phyloP scores from a whole-genome alignment of 2,113 vertebrate species.

The Rattus norvegicus region DNA sequence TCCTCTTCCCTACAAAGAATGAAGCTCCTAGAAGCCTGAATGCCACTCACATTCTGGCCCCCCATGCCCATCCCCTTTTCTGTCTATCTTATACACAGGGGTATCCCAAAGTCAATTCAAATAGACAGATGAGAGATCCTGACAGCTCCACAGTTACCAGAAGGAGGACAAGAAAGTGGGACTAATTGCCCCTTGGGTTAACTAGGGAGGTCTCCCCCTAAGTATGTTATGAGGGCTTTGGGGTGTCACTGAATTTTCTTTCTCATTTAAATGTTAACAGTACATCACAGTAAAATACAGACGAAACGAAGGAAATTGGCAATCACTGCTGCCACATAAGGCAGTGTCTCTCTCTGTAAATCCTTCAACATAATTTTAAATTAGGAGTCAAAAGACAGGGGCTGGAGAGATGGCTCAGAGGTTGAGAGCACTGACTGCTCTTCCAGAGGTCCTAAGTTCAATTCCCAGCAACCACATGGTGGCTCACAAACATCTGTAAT shows the following conservation, averaged over 20 bases:
- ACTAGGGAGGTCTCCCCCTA: background rate
- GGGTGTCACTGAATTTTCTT: background rate
- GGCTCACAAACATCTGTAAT: too few species aligned
- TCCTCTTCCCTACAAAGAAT: background rate
- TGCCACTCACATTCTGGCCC: background rate
- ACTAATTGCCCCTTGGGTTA: background rate
- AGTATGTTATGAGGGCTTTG: background rate
- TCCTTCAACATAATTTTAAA: conserved; percentile 26
- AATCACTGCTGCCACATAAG: conserved; percentile 9
- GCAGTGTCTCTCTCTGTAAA: conserved; percentile 3
- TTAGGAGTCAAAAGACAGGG: conserved; percentile 32
- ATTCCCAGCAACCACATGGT: too few species aligned
- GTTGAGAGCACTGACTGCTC: too few species aligned
- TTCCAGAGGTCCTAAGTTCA: too few species aligned
- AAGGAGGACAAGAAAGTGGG: background rate
- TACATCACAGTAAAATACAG: background rate
- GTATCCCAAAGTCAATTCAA: background rate
- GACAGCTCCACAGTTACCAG: background rate
- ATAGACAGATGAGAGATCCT: background rate
- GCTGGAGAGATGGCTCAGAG: too few species aligned
- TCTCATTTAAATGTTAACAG: conserved; percentile 10
- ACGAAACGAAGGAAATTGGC: conserved; percentile 39
- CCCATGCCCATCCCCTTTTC: too few species aligned
- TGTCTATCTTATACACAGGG: background rate
- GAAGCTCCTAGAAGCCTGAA: background rate